Conservation (phyloP, 2,797 vertebrate species). For the Hirundo rustica region DNA sequence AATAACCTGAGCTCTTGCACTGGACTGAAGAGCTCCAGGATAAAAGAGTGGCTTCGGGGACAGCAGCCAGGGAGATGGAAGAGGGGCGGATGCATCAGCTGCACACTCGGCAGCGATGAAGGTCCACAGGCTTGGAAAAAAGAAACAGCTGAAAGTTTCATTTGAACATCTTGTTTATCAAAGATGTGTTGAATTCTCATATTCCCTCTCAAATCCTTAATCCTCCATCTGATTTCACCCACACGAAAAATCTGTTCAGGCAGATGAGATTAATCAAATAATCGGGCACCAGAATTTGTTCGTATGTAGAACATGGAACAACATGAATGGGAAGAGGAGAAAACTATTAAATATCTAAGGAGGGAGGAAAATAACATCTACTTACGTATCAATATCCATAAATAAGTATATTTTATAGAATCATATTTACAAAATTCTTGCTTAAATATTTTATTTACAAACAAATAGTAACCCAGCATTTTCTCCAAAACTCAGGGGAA, state of each 20-base stretch:
- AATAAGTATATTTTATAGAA: background rate
- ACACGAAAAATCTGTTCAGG: background rate
- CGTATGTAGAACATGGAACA: background rate
- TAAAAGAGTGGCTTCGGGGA: background rate
- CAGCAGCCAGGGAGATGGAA: background rate
- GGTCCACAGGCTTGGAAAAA: background rate
- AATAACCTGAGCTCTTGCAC: background rate
- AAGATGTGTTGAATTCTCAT: background rate
- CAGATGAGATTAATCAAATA: background rate
- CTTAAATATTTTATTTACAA: background rate
- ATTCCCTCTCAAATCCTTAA: background rate
- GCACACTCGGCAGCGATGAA: background rate
- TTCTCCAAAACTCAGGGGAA: background rate
- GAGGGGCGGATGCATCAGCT: background rate
- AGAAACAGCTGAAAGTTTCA: background rate
- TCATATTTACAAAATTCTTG: background rate
- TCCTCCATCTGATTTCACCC: conserved; percentile 9
- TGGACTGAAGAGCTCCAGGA: background rate
- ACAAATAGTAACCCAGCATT: background rate
- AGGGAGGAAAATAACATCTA: accelerated
- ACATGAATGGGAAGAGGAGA: background rate
- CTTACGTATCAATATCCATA: background rate
- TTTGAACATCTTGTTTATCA: background rate
- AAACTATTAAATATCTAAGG: background rate
- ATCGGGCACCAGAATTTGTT: background rate